These are phyloP conservation scores for Strigamia transsilvanica DNA, from an alignment of 2,888 invertebrate species.

Conservation along the genomic window DNA sequence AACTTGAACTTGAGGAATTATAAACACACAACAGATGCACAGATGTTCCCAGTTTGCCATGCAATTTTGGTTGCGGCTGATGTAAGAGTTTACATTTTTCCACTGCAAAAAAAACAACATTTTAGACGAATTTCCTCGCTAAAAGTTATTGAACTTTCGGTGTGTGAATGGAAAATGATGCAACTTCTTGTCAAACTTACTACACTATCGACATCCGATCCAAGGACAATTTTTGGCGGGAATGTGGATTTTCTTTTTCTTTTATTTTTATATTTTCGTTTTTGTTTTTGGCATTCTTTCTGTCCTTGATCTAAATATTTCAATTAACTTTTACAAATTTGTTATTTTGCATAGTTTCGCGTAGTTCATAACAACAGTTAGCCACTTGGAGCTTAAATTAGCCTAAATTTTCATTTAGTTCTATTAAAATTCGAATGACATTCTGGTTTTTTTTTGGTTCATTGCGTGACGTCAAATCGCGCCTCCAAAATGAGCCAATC, in stretches of 20 bases:
- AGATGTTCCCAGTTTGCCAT: not conserved
- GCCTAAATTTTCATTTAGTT: not conserved
- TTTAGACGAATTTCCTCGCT: not conserved
- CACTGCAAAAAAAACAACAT: not conserved
- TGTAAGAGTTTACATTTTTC: not conserved
- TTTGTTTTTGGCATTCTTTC: not conserved
- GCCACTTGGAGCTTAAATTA: not conserved
- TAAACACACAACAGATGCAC: not conserved
- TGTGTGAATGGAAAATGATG: not conserved
- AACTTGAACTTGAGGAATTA: not conserved
- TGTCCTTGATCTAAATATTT: not conserved
- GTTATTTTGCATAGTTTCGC: too few species aligned
- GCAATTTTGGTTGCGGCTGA: not conserved
- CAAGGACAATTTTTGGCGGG: not conserved
- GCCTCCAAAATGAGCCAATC: not conserved
- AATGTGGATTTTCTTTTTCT: not conserved
- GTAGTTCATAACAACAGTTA: not conserved
- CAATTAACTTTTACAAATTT: not conserved
- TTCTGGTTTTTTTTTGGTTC: not conserved
- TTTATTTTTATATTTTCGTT: not conserved
- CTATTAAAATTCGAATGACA: not conserved
- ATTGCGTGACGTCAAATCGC: not conserved
- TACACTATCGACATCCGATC: not conserved
- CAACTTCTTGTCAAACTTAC: not conserved
- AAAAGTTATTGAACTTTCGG: not conserved